Percentiles rank a stretch among this genome's conserved stretches.
Conservation (phyloP, 2,113 vertebrate species). For the Atlantisia rogersi region DNA sequence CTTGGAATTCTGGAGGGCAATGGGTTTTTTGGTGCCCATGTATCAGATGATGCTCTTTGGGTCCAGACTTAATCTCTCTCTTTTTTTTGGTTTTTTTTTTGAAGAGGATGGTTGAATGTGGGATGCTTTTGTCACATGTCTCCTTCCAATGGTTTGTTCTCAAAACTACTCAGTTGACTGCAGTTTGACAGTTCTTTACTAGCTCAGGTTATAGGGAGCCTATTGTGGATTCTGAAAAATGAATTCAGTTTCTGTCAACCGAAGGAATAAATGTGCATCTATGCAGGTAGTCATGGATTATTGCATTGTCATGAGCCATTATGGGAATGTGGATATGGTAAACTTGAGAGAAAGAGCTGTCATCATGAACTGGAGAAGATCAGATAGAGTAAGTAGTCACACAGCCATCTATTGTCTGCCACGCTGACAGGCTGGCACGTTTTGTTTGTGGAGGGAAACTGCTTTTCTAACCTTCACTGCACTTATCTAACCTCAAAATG, state of each 20-base stretch:
- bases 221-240: not conserved
- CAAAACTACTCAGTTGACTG: not conserved
- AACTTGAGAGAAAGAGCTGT: constrained; percentile 19
- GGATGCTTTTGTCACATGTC: not conserved
- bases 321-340: not conserved
- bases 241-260: constrained; percentile 1
- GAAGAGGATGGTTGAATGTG: not conserved
- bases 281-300: not conserved
- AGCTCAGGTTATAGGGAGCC: not conserved
- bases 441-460: not conserved
- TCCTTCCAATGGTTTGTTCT: not conserved
- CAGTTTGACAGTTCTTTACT: not conserved
- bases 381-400: not conserved
- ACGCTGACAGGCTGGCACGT: not conserved
- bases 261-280: not conserved
- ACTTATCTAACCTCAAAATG: not conserved
- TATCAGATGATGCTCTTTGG: not conserved
- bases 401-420: not conserved
- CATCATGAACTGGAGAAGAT: not conserved
- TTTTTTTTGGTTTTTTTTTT: not conserved
- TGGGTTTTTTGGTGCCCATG: not conserved
- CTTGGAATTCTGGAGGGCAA: not conserved
- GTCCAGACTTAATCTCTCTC: not conserved
- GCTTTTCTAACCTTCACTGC: not conserved
- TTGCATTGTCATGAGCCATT: not conserved